Conservation (phyloP, 2,888 invertebrate genomes). For the Empis livida region DNA sequence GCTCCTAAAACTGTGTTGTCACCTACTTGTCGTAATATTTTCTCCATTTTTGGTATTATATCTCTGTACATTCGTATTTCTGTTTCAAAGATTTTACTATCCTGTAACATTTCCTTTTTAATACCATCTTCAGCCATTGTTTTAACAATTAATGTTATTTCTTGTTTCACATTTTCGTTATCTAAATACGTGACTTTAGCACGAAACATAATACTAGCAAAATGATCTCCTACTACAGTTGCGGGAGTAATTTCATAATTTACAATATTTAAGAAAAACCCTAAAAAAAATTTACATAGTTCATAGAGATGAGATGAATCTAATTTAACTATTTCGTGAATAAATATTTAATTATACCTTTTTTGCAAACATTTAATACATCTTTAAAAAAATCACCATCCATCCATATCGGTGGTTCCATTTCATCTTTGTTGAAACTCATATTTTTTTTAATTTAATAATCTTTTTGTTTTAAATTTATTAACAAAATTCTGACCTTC, state of each 20-base stretch:
- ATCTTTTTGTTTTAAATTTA: no score
- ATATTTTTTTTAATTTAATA: no score
- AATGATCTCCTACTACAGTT: slow-evolving; percentile 16
- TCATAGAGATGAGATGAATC: no score
- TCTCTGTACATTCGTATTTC: slow-evolving; percentile 24
- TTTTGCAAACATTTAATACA: slow-evolving; percentile 11
- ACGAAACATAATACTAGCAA: slow-evolving; percentile 18
- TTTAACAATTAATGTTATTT: slow-evolving; percentile 20
- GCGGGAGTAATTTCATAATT: slow-evolving; percentile 13
- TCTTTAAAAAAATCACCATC: slow-evolving; percentile 12
- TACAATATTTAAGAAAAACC: slow-evolving; percentile 4
- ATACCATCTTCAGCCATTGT: slow-evolving; percentile 20
- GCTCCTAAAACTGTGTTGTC: slow-evolving; percentile 16
- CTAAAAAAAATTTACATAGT: not conserved
- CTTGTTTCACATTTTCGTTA: not conserved
- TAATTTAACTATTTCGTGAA: not conserved
- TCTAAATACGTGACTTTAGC: slow-evolving; percentile 10
- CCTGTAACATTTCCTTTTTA: slow-evolving; percentile 19
- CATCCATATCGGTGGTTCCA: slow-evolving; percentile 14
- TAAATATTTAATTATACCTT: slow-evolving; percentile 9
- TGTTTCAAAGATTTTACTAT: slow-evolving; percentile 17
- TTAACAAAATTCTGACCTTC: no score
- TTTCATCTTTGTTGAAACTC: slow-evolving; percentile 10
- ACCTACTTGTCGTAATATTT: slow-evolving; percentile 16
- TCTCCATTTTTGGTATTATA: slow-evolving; percentile 21